These are phyloP conservation scores for Plebejus argus DNA, from an alignment of 2,888 invertebrate genomes.

Conservation along the genomic window DNA sequence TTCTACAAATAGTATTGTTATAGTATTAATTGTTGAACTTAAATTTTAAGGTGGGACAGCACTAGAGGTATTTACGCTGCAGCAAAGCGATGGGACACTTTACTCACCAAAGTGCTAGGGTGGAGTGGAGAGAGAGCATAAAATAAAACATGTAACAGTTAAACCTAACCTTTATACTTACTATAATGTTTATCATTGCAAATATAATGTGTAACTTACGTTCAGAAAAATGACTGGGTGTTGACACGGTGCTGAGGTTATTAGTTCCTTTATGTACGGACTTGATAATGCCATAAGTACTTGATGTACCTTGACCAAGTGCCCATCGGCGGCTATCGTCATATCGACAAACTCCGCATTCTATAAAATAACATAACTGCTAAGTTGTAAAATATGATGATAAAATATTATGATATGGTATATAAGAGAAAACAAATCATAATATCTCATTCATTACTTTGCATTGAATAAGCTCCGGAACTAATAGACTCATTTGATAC, in stretches of 20 bases:
- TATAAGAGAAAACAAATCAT: too few relatives aligned
- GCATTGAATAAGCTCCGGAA: too few relatives aligned
- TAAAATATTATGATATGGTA: too few relatives aligned
- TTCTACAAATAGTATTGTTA: constrained; percentile 51
- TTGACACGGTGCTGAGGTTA: constrained; percentile 68
- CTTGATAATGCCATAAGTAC: constrained; percentile 66
- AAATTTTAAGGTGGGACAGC: not conserved
- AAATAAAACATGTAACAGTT: too few relatives aligned
- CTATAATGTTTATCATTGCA: constrained; percentile 6
- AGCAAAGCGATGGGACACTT: too few relatives aligned
- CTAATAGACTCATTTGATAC: too few relatives aligned
- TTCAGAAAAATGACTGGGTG: constrained; percentile 75
- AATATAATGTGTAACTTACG: constrained; percentile 53
- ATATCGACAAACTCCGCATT: constrained; percentile 76
- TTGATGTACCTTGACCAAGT: constrained; percentile 67
- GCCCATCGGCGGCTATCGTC: constrained; percentile 73
- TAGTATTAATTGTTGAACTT: not conserved
- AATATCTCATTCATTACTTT: too few relatives aligned
- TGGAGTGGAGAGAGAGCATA: too few relatives aligned
- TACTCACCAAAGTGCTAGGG: too few relatives aligned
- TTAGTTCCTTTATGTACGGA: constrained; percentile 70
- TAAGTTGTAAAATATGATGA: not conserved
- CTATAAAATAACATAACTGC: constrained; percentile 49
- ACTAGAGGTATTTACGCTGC: not conserved
- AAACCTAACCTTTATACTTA: too few relatives aligned